Evolutionary conservation across 2,888 invertebrate genomes (phyloP).

Genomic region (Sturmia bella): DNA sequence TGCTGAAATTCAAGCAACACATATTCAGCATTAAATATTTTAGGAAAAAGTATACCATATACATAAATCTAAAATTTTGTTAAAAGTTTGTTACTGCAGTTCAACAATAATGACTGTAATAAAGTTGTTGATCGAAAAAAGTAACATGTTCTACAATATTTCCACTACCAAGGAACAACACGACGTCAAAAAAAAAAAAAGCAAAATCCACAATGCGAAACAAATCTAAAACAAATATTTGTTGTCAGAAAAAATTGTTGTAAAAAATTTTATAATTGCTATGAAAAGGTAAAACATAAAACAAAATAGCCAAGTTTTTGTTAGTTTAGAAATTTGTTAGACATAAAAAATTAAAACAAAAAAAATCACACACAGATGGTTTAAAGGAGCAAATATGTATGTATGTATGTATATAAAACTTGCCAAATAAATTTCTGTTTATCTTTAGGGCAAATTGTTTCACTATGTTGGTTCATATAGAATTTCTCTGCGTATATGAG

Average conservation of each 20-base stretch:
- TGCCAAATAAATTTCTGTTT: slow-evolving; percentile 25
- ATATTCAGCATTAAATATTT: slow-evolving; percentile 35
- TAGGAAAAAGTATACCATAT: slow-evolving; percentile 5
- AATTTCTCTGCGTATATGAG: slow-evolving; percentile 5
- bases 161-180: slow-evolving; percentile 12
- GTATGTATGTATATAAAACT: too few relatives aligned
- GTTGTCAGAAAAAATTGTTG: neutral
- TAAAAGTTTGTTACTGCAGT: slow-evolving; percentile 15
- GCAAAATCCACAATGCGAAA: neutral
- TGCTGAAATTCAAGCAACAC: slow-evolving; percentile 27
- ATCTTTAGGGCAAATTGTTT: slow-evolving; percentile 28
- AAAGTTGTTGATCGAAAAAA: slow-evolving; percentile 36
- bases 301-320: slow-evolving; percentile 25
- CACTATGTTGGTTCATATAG: neutral
- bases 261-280: slow-evolving; percentile 49
- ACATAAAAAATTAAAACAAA: neutral
- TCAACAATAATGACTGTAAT: slow-evolving; percentile 13
- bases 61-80: slow-evolving; percentile 2
- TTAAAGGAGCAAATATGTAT: neutral
- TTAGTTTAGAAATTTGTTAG: slow-evolving; percentile 39
- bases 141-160: slow-evolving; percentile 39
- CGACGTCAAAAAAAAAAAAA: neutral
- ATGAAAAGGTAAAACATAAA: slow-evolving; percentile 6
- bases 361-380: neutral
- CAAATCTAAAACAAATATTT: slow-evolving; percentile 51